Base-by-base conservation (phyloP, 2,113 vertebrate species). In the Prunella fulvescens region DNA sequence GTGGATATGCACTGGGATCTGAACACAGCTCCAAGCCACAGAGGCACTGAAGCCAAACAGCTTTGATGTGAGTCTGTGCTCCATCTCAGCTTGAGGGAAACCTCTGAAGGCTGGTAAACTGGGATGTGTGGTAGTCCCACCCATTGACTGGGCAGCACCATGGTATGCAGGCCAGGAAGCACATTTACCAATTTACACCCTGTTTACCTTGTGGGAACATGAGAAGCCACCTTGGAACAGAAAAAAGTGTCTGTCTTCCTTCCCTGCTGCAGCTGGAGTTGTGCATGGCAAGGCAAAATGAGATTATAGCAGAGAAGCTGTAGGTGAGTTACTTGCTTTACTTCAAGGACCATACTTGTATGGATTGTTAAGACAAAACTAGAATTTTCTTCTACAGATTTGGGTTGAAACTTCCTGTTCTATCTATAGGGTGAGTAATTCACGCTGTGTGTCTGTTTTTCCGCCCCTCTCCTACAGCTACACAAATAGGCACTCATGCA, bases 341-440 rank as follows among this genome's bases (percentile, higher is more conserved):
- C 64, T 78, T 64, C 69, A 86, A 86, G 64, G 51, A 77, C 35
- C 56, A 37, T 31, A 39, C 35, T 91, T 61, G 10, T 10, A 45
- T 45, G 77, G 54, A 86, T 81, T 79, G 40, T 56, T 73, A 74
- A 83, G 37, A 67, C 6, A 83, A 31, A 73, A 64, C 50, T 39
- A 64, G 58, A 51, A 23, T 92, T 83, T 92, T 94, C 61, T 82
- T 85, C 44, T 73, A 31, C 56, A 84, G 77, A 81, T 74, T 81
- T 93, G 71, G 71, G 19, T 71, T 83, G 64, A 90, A 78, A 88
- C 94, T 96, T 97, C 94, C 96, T 92, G 76, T 93, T 91, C 72
- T 92, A 28, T 90, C 72, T 94, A 42, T 39, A 64, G 76, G n/a
- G 64, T 95, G 95, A 96, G 86, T 97, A 96, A 96, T 81, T 91